A percentile compares a stretch with the other conserved stretches of the same genome.
These are phyloP conservation scores for Penaeus chinensis DNA, from an alignment of 1,140 invertebrate genomes.

Conservation along the genomic window DNA sequence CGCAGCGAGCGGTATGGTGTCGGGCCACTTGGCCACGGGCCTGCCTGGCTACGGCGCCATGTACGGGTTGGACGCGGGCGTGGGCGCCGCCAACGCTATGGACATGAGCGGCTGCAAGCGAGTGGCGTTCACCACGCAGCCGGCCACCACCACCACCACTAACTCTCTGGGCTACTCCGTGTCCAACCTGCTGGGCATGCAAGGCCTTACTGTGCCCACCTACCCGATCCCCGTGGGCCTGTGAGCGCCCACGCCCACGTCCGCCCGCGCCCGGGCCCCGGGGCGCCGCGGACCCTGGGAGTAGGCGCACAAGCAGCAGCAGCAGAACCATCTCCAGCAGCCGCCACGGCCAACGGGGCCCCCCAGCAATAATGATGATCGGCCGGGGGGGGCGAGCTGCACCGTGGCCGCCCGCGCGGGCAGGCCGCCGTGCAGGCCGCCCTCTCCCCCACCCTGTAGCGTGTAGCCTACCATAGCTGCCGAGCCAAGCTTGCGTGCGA, in stretches of 20 bases:
- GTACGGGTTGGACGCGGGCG: constrained; percentile 58
- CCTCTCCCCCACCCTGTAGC: constrained; percentile 20
- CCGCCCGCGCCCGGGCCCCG: constrained; percentile 46
- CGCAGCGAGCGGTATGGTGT: constrained; percentile 52
- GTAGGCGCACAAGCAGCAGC: constrained; percentile 46
- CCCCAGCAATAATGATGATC: constrained; percentile 55
- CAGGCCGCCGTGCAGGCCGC: constrained; percentile 39
- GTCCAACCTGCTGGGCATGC: constrained; percentile 63
- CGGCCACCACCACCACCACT: constrained; percentile 60
- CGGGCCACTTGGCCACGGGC: constrained; percentile 53
- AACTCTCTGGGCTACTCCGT: constrained; percentile 64
- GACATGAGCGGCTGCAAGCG: constrained; percentile 64
- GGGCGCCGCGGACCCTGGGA: constrained; percentile 37
- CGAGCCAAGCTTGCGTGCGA: constrained; percentile 59
- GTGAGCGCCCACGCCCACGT: constrained; percentile 59
- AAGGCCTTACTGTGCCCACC: constrained; percentile 64
- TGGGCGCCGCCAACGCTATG: constrained; percentile 56
- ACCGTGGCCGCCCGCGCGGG: constrained; percentile 13
- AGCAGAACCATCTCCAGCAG: constrained; percentile 31
- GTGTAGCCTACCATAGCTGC: constrained; percentile 36
- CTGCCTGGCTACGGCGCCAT: constrained; percentile 62
- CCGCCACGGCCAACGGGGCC: constrained; percentile 44
- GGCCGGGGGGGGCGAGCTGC: constrained; percentile 23
- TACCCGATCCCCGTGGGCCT: constrained; percentile 64
- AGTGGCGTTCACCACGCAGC: constrained; percentile 63